These are phyloP conservation scores for Halcyon smyrnensis DNA, from an alignment of 2,797 vertebrate genomes.

Conservation along the genomic window DNA sequence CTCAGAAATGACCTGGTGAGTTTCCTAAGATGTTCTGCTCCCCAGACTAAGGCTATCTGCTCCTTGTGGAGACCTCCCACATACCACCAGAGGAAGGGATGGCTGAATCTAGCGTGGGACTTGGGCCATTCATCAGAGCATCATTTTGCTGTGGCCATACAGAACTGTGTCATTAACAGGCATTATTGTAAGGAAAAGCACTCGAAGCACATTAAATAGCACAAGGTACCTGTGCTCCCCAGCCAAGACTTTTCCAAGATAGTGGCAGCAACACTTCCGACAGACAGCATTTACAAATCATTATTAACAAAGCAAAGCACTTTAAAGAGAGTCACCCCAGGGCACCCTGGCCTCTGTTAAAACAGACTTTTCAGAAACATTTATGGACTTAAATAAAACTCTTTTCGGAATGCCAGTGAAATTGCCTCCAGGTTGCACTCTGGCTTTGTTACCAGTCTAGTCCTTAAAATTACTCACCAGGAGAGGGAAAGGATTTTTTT, in stretches of 20 bases:
- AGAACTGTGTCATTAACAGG: background rate
- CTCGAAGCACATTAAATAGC: background rate
- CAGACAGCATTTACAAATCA: constrained; percentile 20
- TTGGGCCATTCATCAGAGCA: background rate
- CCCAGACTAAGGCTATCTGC: background rate
- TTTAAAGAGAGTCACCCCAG: constrained; percentile 51
- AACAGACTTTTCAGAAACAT: constrained; percentile 54
- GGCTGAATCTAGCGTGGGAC: background rate
- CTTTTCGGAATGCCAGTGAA: background rate
- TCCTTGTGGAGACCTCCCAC: fast-evolving
- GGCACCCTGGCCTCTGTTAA: constrained; percentile 54
- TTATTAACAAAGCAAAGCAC: constrained; percentile 54
- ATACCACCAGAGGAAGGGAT: fast-evolving
- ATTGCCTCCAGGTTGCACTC: constrained; percentile 65
- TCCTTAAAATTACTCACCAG: constrained; percentile 47
- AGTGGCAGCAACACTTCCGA: background rate
- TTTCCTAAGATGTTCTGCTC: background rate
- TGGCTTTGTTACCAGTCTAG: constrained; percentile 58
- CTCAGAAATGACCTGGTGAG: background rate
- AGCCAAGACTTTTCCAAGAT: background rate
- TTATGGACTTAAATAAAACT: constrained; percentile 65
- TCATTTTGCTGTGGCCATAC: fast-evolving
- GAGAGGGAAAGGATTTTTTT: background rate
- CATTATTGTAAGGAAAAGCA: background rate
- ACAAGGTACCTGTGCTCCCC: constrained; percentile 23